phyloP scores from a whole-genome alignment of 2,888 invertebrate genomes.

The Pseudanteris insignis region DNA sequence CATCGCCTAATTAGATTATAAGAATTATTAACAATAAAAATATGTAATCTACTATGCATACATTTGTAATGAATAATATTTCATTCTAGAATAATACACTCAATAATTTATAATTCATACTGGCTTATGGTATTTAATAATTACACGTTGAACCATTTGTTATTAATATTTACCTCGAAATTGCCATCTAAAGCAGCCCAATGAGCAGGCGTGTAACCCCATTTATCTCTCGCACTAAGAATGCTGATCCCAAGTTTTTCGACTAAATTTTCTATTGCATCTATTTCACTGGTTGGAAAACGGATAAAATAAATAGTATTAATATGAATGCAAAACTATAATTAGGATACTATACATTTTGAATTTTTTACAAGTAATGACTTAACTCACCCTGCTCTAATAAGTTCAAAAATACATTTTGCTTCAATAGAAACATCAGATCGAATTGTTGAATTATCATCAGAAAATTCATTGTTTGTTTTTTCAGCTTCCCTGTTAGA shows the following conservation, averaged over 20 bases:
- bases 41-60: no score
- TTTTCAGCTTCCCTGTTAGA: slow-evolving; percentile 38
- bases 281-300: slow-evolving; percentile 73
- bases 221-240: slow-evolving; percentile 84
- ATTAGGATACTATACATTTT: no score
- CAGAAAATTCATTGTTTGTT: slow-evolving; percentile 59
- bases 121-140: no score
- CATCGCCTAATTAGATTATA: slow-evolving; percentile 70
- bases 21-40: background rate
- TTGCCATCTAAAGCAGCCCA: slow-evolving; percentile 92
- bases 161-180: slow-evolving; percentile 72
- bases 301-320: background rate
- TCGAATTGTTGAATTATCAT: slow-evolving; percentile 55
- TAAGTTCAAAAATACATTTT: slow-evolving; percentile 84
- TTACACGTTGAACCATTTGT: no score
- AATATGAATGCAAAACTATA: background rate
- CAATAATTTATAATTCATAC: no score
- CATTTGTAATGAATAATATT: no score
- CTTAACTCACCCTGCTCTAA: slow-evolving; percentile 79
- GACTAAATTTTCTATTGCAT: slow-evolving; percentile 83
- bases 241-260: slow-evolving; percentile 80
- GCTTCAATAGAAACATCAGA: slow-evolving; percentile 63
- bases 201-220: slow-evolving; percentile 93
- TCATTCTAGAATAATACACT: no score
- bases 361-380: no score